phyloP scores from a whole-genome alignment of 64 coral and sea anemone species.

The Cladopsammia gracilis region DNA sequence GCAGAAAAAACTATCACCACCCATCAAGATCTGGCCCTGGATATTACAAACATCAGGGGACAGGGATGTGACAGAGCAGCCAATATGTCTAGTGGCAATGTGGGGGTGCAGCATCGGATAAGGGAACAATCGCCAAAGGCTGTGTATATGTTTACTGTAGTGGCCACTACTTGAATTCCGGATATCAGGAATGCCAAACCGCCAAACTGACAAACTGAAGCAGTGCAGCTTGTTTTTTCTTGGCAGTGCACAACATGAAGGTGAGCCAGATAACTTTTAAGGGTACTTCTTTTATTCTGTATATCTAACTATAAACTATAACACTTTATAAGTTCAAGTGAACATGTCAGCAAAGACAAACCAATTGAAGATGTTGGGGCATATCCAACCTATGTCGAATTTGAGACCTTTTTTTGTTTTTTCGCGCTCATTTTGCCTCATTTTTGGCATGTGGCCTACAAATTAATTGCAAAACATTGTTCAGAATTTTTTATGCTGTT shows the following conservation, averaged over 20 bases:
- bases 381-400: too few species aligned
- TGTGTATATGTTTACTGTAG: conserved; percentile 73
- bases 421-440: too few species aligned
- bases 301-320: too few species aligned
- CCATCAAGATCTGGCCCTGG: conserved; percentile 27
- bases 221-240: conserved; percentile 40
- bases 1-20: conserved; percentile 35
- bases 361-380: too few species aligned
- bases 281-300: too few species aligned
- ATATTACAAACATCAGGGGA: conserved; percentile 19
- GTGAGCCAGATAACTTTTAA: neutral
- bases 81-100: conserved; percentile 66
- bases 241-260: conserved; percentile 11
- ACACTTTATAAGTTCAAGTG: too few species aligned
- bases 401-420: too few species aligned
- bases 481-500: too few species aligned
- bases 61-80: conserved; percentile 56
- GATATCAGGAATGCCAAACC: conserved; percentile 45
- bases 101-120: conserved; percentile 45
- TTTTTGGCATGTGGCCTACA: too few species aligned
- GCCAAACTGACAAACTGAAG: conserved; percentile 44
- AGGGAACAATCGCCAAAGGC: conserved; percentile 50
- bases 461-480: too few species aligned
- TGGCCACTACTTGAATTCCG: conserved; percentile 61
- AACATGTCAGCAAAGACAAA: too few species aligned